phyloP scores from a whole-genome alignment of 2,888 invertebrate species.

The Tenthredo mesomela region DNA sequence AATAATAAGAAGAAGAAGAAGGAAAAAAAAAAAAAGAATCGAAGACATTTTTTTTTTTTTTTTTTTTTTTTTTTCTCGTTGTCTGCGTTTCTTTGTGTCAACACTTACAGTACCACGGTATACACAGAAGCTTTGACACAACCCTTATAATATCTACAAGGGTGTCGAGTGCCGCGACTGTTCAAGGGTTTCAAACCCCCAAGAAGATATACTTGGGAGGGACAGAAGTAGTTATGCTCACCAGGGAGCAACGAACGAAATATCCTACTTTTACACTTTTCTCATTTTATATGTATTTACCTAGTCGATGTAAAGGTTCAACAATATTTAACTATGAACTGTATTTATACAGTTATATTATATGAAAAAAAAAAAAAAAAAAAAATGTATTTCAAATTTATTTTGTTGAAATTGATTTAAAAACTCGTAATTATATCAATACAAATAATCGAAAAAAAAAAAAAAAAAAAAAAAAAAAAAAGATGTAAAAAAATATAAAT shows the following conservation, averaged over 20 bases:
- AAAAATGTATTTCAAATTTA: too few species aligned
- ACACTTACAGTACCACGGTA: not conserved
- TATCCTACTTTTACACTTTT: not conserved
- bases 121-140: not conserved
- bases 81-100: not conserved
- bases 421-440: not conserved
- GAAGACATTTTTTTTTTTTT: not conserved
- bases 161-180: constrained; percentile 66
- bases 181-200: constrained; percentile 68
- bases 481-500: too few species aligned
- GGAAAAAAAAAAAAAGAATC: not conserved
- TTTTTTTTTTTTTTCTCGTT: too few species aligned
- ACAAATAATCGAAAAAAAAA: not conserved
- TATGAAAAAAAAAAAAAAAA: too few species aligned
- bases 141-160: constrained; percentile 58
- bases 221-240: not conserved
- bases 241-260: constrained; percentile 32
- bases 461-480: not conserved
- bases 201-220: not conserved
- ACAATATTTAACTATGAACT: too few species aligned
- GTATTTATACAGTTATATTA: too few species aligned
- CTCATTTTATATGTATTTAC: not conserved
- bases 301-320: not conserved
- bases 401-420: too few species aligned
- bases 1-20: not conserved